These are phyloP conservation scores for Bombus confusus DNA, from an alignment of 1,140 invertebrate species.

Conservation along the genomic window DNA sequence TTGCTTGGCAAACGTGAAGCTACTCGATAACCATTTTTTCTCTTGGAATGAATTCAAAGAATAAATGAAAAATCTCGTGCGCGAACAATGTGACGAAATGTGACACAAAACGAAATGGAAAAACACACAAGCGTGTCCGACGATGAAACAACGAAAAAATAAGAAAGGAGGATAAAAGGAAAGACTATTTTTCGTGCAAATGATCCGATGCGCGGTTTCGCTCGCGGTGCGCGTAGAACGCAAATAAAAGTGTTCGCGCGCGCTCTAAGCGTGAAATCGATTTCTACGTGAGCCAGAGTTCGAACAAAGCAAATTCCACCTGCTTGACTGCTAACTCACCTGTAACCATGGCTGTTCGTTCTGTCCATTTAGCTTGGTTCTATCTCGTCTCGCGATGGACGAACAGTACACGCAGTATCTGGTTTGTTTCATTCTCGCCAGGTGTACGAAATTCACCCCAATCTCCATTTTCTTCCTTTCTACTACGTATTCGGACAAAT, in stretches of 20 bases:
- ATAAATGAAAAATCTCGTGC: slow-evolving; percentile 33
- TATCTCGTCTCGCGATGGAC: slow-evolving; percentile 16
- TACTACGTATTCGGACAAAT: slow-evolving; percentile 22
- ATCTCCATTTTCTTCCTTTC: slow-evolving; percentile 40
- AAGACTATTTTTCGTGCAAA: neutral
- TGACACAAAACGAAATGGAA: neutral
- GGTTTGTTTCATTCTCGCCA: slow-evolving; percentile 55
- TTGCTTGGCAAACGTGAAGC: slow-evolving; percentile 12
- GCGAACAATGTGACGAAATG: neutral
- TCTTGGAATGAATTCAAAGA: slow-evolving; percentile 31
- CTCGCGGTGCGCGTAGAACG: neutral
- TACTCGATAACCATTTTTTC: slow-evolving; percentile 6
- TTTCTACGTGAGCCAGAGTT: slow-evolving; percentile 11
- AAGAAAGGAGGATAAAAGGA: neutral
- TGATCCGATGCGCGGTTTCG: neutral
- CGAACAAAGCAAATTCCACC: slow-evolving; percentile 22
- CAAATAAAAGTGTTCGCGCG: slow-evolving; percentile 16
- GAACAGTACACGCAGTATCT: slow-evolving; percentile 11
- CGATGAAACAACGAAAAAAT: neutral
- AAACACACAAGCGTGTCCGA: neutral
- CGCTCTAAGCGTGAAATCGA: slow-evolving; percentile 32
- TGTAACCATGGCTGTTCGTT: slow-evolving; percentile 14
- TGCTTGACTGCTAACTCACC: slow-evolving; percentile 1
- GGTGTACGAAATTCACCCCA: neutral
- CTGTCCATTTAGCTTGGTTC: slow-evolving; percentile 40